Base-by-base conservation (phyloP, 1,140 invertebrate species). In the Callitettix versicolor region DNA sequence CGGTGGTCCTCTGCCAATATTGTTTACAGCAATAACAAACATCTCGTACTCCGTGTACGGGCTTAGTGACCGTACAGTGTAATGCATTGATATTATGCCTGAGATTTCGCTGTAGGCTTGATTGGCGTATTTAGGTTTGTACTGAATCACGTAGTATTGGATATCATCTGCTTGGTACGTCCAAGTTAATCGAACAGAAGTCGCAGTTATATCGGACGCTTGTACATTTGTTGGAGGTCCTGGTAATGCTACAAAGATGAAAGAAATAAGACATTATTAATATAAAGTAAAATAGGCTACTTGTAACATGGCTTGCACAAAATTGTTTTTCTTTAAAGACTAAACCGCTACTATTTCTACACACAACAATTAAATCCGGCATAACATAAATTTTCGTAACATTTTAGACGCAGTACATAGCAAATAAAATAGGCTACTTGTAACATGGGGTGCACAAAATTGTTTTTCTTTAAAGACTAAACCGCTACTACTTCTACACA, bases 1-100 rank as follows among this genome's bases (percentile, higher is more conserved):
- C 1, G 90, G 83, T 30, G 84, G 80, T 50, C 95, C 91, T 59
- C 91, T 77, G 34, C 95, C 95, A 62, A 95, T 87, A 65, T 84
- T 86, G 74, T 95, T 97, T 15, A 94, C 91, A 15, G 93, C 94
- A 58, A 93, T 86, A 55, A 98, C 89, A 69, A 86, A 89, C 75
- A 98, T 91, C 71, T 97, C 91, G 75, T 99, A 99, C 66, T 94
- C 90, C 0, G 93, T 97, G 71, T 93, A 95, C 1, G 94, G 91
- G 51, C 87, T 91, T 14, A 96, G 76, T 60, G 84, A 85, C 43
- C 86, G 79, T 24, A 97, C 86, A 24, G 88, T 86, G 71, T 95
- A 94, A 72, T 91, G 91, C 76, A 88, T 88, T 20, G 89, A 90
- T 58, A 89, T 90, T 59, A 96, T 89, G 24, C 91, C 91, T 24